Percentiles rank a stretch among this genome's conserved stretches.
These are phyloP conservation scores for Loripinus fragilis DNA, from an alignment of 2,888 invertebrate species.

Conservation along the genomic window DNA sequence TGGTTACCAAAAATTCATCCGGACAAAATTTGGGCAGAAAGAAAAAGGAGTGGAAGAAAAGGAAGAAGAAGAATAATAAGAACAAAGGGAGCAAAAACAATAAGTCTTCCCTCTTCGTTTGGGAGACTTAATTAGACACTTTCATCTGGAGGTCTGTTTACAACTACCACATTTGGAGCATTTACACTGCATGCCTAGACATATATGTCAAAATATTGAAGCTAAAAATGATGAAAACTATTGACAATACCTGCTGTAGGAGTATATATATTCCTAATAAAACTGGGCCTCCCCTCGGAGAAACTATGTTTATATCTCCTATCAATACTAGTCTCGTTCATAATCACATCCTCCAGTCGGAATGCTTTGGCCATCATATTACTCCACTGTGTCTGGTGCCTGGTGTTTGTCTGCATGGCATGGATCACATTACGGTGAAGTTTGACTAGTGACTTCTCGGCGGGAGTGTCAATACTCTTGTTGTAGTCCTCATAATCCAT, in stretches of 20 bases:
- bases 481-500: slow-evolving; percentile 81
- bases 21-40: too few relatives aligned
- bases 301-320: slow-evolving; percentile 65
- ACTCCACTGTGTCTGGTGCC: slow-evolving; percentile 96
- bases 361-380: slow-evolving; percentile 89
- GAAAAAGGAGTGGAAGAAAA: too few relatives aligned
- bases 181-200: too few relatives aligned
- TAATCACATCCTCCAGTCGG: slow-evolving; percentile 93
- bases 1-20: too few relatives aligned
- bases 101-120: too few relatives aligned
- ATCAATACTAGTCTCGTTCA: slow-evolving; percentile 87
- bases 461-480: slow-evolving; percentile 75
- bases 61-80: too few relatives aligned
- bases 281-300: slow-evolving; percentile 37
- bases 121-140: too few relatives aligned
- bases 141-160: too few relatives aligned
- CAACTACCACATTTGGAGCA: too few relatives aligned
- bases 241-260: slow-evolving; percentile 83
- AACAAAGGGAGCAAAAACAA: too few relatives aligned
- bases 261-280: slow-evolving; percentile 77
- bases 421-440: slow-evolving; percentile 87
- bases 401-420: slow-evolving; percentile 92
- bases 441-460: slow-evolving; percentile 93
- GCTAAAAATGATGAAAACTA: too few relatives aligned
- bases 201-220: too few relatives aligned